Percentiles rank a stretch among this genome's conserved stretches.
These are phyloP conservation scores for Ceratosolen solmsi DNA, from an alignment of 1,140 invertebrate species.

Conservation along the genomic window DNA sequence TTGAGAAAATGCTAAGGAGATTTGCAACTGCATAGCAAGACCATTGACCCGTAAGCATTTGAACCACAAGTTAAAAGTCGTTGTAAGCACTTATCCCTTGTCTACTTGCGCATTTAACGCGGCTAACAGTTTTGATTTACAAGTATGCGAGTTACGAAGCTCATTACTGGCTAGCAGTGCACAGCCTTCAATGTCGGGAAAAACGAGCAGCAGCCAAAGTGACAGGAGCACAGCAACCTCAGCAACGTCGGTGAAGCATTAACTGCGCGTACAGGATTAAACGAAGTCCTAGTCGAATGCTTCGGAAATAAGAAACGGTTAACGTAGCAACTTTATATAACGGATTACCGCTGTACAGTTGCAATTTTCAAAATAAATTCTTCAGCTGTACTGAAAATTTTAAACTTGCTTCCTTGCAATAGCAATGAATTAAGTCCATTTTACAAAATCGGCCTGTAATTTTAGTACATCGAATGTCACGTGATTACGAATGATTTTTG, in stretches of 20 bases:
- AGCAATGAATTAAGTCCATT: too few relatives aligned
- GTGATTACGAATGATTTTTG: too few relatives aligned
- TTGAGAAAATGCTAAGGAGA: not conserved
- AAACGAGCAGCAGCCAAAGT: not conserved
- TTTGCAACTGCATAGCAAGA: not conserved
- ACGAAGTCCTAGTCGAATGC: not conserved
- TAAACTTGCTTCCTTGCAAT: too few relatives aligned
- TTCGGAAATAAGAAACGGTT: not conserved
- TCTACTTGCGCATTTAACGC: not conserved
- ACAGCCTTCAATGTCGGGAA: not conserved
- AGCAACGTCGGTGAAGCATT: not conserved
- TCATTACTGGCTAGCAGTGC: not conserved
- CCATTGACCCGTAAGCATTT: not conserved
- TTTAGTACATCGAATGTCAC: too few relatives aligned
- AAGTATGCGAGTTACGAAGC: not conserved
- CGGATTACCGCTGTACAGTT: not conserved
- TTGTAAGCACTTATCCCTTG: not conserved
- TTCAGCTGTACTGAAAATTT: not conserved
- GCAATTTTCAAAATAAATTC: not conserved
- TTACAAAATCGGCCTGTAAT: too few relatives aligned
- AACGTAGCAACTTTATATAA: not conserved
- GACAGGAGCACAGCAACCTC: not conserved
- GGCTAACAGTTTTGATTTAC: not conserved
- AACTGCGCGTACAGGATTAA: not conserved
- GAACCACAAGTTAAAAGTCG: not conserved